These are phyloP conservation scores for Choristoneura rosaceana DNA, from an alignment of 2,888 invertebrate genomes.

Conservation along the genomic window DNA sequence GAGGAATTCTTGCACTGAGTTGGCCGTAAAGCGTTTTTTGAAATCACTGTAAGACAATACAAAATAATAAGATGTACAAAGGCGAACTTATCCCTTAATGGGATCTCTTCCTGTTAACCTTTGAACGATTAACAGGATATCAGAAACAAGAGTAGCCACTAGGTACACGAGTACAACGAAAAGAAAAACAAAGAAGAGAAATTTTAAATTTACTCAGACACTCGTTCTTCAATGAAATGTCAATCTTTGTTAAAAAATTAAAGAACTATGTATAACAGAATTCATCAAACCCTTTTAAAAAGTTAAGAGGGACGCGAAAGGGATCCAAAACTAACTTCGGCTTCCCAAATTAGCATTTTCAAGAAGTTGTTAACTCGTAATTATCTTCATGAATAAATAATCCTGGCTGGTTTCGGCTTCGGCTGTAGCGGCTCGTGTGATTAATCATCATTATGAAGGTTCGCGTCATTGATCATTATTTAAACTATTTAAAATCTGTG, in stretches of 20 bases:
- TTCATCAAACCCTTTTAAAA: slow-evolving; percentile 21
- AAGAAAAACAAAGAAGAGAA: neutral
- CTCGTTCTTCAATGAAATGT: neutral
- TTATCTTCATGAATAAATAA: slow-evolving; percentile 4
- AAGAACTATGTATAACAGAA: neutral
- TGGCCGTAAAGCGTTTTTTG: too few species aligned
- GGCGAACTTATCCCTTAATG: too few species aligned
- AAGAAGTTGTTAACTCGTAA: slow-evolving; percentile 16
- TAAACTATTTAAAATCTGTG: too few species aligned
- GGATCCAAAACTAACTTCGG: slow-evolving; percentile 15
- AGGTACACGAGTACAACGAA: neutral
- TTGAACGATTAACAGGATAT: too few species aligned
- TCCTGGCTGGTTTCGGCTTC: too few species aligned
- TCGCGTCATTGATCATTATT: too few species aligned
- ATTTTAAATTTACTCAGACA: neutral
- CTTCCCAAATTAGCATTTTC: slow-evolving; percentile 13
- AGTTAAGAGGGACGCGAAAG: neutral
- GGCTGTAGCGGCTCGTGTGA: neutral
- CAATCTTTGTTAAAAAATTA: neutral
- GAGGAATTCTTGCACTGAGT: too few species aligned
- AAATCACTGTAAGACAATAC: too few species aligned
- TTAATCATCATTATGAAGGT: neutral
- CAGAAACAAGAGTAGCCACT: too few species aligned
- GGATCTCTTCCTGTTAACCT: too few species aligned
- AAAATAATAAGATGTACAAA: too few species aligned